Evolutionary conservation across 2,888 invertebrate genomes (phyloP).

Genomic region (Leucoma salicis): DNA sequence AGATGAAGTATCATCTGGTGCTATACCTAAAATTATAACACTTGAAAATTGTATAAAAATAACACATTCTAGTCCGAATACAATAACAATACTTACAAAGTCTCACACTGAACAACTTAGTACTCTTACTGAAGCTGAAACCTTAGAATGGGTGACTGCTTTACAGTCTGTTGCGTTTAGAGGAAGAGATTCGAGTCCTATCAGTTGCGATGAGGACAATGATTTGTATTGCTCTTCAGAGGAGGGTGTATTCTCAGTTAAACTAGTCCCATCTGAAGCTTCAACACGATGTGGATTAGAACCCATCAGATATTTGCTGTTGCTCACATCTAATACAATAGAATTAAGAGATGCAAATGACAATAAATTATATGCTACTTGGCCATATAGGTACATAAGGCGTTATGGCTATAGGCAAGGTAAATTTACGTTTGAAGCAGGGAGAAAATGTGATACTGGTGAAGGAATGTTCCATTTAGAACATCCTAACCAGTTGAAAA

Average conservation of each 20-base stretch:
- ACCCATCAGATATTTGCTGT: slow-evolving; percentile 86
- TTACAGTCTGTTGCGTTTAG: slow-evolving; percentile 92
- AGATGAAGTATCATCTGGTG: slow-evolving; percentile 84
- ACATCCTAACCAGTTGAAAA: slow-evolving; percentile 91
- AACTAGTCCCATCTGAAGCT: slow-evolving; percentile 89
- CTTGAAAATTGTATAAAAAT: slow-evolving; percentile 95
- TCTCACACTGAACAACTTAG: slow-evolving; percentile 85
- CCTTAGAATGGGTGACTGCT: slow-evolving; percentile 89
- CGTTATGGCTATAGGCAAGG: slow-evolving; percentile 93
- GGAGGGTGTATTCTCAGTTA: slow-evolving; percentile 90
- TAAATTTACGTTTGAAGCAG: slow-evolving; percentile 94
- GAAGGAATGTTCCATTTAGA: slow-evolving; percentile 92
- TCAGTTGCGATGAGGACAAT: slow-evolving; percentile 90
- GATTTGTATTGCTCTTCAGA: slow-evolving; percentile 94
- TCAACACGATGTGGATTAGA: slow-evolving; percentile 89
- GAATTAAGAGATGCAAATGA: slow-evolving; percentile 86
- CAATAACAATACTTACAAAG: slow-evolving; percentile 88
- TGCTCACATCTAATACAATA: slow-evolving; percentile 88
- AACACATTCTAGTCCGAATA: slow-evolving; percentile 84
- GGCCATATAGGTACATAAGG: slow-evolving; percentile 93
- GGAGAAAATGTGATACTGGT: slow-evolving; percentile 92
- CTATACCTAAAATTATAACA: slow-evolving; percentile 89
- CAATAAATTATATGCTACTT: slow-evolving; percentile 86
- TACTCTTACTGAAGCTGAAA: slow-evolving; percentile 84
- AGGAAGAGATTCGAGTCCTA: slow-evolving; percentile 82